These are phyloP conservation scores for Junonia oenone DNA, from an alignment of 2,888 invertebrate species.

Conservation along the genomic window DNA sequence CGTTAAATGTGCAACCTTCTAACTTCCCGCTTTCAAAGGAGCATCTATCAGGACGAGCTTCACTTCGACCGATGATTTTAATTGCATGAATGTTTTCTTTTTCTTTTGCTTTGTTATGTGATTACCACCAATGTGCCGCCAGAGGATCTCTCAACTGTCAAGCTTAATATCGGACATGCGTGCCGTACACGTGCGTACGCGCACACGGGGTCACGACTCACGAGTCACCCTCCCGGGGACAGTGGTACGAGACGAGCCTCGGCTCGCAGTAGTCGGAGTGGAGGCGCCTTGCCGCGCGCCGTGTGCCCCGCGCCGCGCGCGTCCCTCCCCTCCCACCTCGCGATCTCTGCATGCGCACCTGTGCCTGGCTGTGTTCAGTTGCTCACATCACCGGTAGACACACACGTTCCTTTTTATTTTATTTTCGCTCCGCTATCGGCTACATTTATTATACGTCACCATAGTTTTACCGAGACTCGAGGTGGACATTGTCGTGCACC, in stretches of 20 bases:
- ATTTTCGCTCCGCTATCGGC: constrained; percentile 75
- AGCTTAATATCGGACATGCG: constrained; percentile 47
- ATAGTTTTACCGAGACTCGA: constrained; percentile 67
- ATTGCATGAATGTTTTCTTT: constrained; percentile 74
- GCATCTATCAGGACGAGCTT: constrained; percentile 58
- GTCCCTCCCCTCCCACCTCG: constrained; percentile 69
- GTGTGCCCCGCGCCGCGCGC: constrained; percentile 38
- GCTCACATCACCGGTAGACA: constrained; percentile 78
- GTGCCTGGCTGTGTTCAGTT: constrained; percentile 80
- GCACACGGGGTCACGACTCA: constrained; percentile 3
- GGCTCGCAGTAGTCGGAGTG: constrained; percentile 41
- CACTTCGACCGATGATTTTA: constrained; percentile 51
- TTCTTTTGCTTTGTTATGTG: constrained; percentile 79
- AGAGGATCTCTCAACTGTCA: constrained; percentile 49
- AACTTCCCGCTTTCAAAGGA: constrained; percentile 50
- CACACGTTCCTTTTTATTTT: constrained; percentile 70
- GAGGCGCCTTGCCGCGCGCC: constrained; percentile 31
- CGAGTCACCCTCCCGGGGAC: constrained; percentile 34
- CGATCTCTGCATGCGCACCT: constrained; percentile 75
- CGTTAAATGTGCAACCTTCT: constrained; percentile 46
- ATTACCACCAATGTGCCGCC: constrained; percentile 63
- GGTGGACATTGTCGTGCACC: constrained; percentile 78
- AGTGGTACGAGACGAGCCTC: constrained; percentile 51
- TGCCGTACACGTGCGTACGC: constrained; percentile 1
- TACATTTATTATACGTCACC: constrained; percentile 67